A percentile compares a stretch with the other conserved stretches of the same genome.
phyloP scores from a whole-genome alignment of 1,140 invertebrate genomes.

The Nephotettix cincticeps region DNA sequence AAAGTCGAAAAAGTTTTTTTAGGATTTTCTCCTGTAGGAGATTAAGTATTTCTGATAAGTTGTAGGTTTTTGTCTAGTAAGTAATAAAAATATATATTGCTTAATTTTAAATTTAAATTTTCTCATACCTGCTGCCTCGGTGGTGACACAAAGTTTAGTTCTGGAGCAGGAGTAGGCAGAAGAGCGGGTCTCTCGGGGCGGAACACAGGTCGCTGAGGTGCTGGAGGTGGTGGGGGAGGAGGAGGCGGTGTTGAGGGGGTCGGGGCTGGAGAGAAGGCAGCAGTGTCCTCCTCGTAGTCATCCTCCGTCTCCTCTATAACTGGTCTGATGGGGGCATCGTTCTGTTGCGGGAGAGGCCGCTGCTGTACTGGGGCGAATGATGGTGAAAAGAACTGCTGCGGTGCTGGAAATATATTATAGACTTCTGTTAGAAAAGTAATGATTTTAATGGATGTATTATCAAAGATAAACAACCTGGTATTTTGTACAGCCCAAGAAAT shows the following conservation, averaged over 20 bases:
- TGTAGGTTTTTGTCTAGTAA: no score
- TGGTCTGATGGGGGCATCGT: conserved; percentile 11
- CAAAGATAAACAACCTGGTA: no score
- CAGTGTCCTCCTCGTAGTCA: conserved; percentile 8
- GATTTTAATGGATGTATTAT: no score
- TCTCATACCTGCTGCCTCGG: conserved; percentile 29
- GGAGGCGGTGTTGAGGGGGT: conserved; percentile 19
- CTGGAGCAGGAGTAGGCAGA: conserved; percentile 9
- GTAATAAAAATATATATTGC: no score
- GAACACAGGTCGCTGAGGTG: background rate
- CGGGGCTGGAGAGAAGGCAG: background rate
- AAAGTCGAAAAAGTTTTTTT: no score
- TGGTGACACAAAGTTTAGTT: conserved; percentile 25
- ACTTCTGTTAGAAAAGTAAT: no score
- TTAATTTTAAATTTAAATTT: no score
- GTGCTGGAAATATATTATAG: background rate
- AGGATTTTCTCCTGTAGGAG: no score
- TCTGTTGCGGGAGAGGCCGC: background rate
- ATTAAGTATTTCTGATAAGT: no score
- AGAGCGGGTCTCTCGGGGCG: conserved; percentile 15
- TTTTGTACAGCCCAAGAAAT: no score
- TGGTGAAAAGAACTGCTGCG: background rate
- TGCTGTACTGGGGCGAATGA: background rate
- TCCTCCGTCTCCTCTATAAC: conserved; percentile 34
- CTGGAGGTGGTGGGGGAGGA: conserved; percentile 9